Conservation (phyloP, 2,888 invertebrate genomes). For the Heteromyza rotundicornis region DNA sequence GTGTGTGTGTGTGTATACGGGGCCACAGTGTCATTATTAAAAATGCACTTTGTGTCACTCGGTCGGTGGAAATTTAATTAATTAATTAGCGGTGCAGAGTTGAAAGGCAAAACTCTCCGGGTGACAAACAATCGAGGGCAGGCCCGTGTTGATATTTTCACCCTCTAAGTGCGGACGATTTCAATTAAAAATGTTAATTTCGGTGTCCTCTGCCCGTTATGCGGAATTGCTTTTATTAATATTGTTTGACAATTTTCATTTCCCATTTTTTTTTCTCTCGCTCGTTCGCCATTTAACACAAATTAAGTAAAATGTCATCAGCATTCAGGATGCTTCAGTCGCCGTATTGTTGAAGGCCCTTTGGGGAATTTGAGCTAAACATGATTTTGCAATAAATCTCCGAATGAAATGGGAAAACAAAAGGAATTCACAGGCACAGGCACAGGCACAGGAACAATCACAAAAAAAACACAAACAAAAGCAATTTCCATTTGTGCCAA, state of each 20-base stretch:
- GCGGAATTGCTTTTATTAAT: neutral
- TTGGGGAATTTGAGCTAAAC: neutral
- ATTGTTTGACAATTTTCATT: neutral
- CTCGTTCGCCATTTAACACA: neutral
- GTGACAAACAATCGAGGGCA: no score
- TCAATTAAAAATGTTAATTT: constrained; percentile 1
- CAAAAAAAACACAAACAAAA: no score
- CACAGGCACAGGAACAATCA: no score
- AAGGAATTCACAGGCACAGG: neutral
- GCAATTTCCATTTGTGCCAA: neutral
- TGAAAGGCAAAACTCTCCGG: no score
- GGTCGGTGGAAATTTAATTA: neutral
- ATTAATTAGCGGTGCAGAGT: neutral
- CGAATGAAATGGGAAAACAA: neutral
- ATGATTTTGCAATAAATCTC: constrained; percentile 1
- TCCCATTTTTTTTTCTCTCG: neutral
- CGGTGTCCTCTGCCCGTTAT: neutral
- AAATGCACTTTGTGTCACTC: neutral
- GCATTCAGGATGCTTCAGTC: no score
- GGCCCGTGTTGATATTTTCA: no score
- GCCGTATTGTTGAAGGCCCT: neutral
- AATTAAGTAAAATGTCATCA: constrained; percentile 6
- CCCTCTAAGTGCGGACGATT: no score
- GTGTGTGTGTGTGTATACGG: no score
- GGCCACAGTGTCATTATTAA: neutral